phyloP scores from a whole-genome alignment of 2,888 invertebrate genomes.

The Orchesella flavescens region DNA sequence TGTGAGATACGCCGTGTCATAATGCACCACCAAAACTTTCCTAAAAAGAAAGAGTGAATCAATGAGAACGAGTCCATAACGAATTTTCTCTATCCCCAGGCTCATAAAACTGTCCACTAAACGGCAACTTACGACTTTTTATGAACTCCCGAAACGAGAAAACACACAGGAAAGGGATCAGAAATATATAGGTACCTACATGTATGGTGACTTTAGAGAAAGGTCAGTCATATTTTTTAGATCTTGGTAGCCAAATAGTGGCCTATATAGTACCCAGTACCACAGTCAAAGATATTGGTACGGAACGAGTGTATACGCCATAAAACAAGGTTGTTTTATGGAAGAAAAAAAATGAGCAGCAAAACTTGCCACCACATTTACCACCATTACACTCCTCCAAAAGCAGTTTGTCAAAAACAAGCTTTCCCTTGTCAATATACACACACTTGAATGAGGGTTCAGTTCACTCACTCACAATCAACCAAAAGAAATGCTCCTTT shows the following conservation, averaged over 20 bases:
- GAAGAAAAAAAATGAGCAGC: not conserved
- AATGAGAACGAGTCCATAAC: slow-evolving; percentile 36
- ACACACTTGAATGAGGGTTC: too few species aligned
- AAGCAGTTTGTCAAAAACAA: slow-evolving; percentile 16
- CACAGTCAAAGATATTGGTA: too few species aligned
- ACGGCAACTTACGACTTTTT: slow-evolving; percentile 45
- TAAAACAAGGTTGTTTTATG: not conserved
- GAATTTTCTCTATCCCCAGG: slow-evolving; percentile 34
- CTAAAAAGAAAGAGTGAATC: not conserved
- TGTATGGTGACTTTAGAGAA: slow-evolving; percentile 4
- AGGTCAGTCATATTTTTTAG: slow-evolving; percentile 29
- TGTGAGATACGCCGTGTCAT: too few species aligned
- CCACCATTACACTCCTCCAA: too few species aligned
- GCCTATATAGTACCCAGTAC: too few species aligned
- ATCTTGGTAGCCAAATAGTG: not conserved
- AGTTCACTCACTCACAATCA: not conserved
- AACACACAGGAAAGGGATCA: not conserved
- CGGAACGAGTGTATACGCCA: too few species aligned
- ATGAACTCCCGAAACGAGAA: not conserved
- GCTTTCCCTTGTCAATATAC: slow-evolving; percentile 14
- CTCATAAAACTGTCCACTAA: slow-evolving; percentile 54
- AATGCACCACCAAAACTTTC: too few species aligned
- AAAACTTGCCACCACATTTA: not conserved
- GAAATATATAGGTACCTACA: not conserved
- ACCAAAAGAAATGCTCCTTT: not conserved